A percentile compares a stretch with the other conserved stretches of the same genome.
Evolutionary conservation across 2,113 vertebrate species (phyloP).

Genomic region (Balaenoptera acutorostrata): DNA sequence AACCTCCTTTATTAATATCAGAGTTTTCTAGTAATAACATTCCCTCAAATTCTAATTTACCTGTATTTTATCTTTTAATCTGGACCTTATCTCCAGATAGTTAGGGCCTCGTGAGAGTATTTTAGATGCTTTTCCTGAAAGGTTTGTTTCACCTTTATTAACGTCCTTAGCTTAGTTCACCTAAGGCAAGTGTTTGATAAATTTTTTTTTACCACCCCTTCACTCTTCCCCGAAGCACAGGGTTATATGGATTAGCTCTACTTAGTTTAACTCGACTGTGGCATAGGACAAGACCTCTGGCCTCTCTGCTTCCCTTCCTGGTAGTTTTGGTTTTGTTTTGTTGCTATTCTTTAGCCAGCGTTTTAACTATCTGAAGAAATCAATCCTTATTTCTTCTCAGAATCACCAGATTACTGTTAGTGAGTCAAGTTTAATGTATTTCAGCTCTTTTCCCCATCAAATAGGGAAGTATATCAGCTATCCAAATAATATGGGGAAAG

Average conservation of each 20-base stretch:
- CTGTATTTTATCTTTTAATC: neutral
- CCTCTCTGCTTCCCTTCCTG: neutral
- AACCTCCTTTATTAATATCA: neutral
- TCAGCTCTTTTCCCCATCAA: neutral
- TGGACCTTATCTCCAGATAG: neutral
- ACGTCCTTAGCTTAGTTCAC: neutral
- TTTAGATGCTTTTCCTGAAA: neutral
- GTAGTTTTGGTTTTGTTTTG: neutral
- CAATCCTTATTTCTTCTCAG: neutral
- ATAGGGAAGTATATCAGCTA: neutral
- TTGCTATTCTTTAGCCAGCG: neutral
- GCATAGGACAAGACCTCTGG: neutral
- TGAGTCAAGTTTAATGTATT: neutral
- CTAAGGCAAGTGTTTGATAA: neutral
- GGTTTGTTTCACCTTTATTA: neutral
- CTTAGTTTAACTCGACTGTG: neutral
- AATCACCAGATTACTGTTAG: neutral
- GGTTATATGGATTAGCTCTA: neutral
- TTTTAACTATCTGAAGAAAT: conserved; percentile 9
- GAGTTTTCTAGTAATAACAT: conserved; percentile 3
- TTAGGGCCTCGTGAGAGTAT: neutral
- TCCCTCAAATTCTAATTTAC: neutral
- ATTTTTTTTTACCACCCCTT: neutral
- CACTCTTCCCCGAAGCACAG: no score
- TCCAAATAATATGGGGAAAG: neutral